Base-by-base conservation (phyloP, 2,797 vertebrate species). In the Myripristis murdjan region DNA sequence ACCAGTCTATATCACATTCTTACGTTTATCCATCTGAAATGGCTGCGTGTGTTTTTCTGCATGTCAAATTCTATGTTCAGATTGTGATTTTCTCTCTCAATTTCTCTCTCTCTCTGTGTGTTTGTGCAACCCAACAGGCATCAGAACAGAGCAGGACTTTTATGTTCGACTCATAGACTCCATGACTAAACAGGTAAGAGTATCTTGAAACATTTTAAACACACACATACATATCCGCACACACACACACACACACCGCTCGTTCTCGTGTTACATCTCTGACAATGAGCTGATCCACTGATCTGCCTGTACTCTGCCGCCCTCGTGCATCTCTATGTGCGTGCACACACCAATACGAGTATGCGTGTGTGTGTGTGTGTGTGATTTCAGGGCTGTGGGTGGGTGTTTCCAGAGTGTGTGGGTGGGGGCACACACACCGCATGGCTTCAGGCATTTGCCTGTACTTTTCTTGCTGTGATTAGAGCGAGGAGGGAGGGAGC, bases 151-250 rank as follows among this genome's bases (percentile, higher is more conserved):
- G 86, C 98, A 98, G 91, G 98, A 99, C 92, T 95, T 99, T 84
- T 99, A 98, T 53, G 98, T 99, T 62, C 96, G 98, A 26, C 95
- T 99, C 88, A 99, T 99, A 65, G 98, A 99, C 95, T 99, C 98
- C 79, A 99, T 99, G 98, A 99, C 98, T 82, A 99, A 99, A 93
- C 98, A 99, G 96, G 98, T 99, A 94, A 93, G 95, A 90, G 28
- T n/a, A 67, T 22, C 41, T 64, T 14, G 18, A 10, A 20, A 10
- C 4, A 1, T 47, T 47, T 47, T 18, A 47, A 47, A 35, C 28
- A 55, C 28, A 35, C 53, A 33, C 28, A 12, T n/a, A 18, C 26
- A 33, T 15, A 12, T 53, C 55, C 53, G 20, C 26, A 33, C 28
- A 11, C 53, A 33, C 52, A 9, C 28, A 33, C 52, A 33, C 28